These are phyloP conservation scores for Nymphalis polychloros DNA, from an alignment of 2,888 invertebrate species.

Conservation along the genomic window DNA sequence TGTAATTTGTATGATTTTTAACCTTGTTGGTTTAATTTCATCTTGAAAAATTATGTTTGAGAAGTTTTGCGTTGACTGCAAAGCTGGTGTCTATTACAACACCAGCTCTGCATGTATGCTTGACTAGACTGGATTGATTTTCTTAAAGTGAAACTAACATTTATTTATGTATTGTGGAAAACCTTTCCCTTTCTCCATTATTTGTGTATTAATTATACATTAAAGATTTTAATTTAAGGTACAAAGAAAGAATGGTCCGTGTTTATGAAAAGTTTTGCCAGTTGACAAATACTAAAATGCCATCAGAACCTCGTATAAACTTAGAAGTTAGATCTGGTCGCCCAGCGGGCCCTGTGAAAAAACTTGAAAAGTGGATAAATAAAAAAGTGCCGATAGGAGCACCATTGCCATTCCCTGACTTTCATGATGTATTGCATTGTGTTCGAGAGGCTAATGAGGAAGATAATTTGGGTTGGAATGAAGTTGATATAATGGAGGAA, in stretches of 20 bases:
- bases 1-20: no score
- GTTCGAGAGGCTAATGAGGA: conserved; percentile 68
- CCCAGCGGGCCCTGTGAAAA: conserved; percentile 66
- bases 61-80: no score
- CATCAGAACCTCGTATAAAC: conserved; percentile 67
- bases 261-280: conserved; percentile 84
- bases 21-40: no score
- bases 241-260: conserved; percentile 72
- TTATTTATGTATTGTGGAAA: no score
- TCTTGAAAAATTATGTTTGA: no score
- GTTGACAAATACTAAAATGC: conserved; percentile 80
- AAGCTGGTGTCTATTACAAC: no score
- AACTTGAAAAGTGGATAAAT: conserved; percentile 70
- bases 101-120: no score
- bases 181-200: no score
- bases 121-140: no score
- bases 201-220: background rate
- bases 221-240: conserved; percentile 52
- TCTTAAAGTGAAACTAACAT: no score
- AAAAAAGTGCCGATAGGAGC: conserved; percentile 70
- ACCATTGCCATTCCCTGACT: conserved; percentile 78
- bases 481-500: conserved; percentile 72
- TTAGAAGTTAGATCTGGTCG: conserved; percentile 64
- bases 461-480: conserved; percentile 69
- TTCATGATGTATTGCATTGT: conserved; percentile 76